Evolutionary conservation across 2,797 vertebrate species (phyloP).

Genomic region (Manis crassicaudata): DNA sequence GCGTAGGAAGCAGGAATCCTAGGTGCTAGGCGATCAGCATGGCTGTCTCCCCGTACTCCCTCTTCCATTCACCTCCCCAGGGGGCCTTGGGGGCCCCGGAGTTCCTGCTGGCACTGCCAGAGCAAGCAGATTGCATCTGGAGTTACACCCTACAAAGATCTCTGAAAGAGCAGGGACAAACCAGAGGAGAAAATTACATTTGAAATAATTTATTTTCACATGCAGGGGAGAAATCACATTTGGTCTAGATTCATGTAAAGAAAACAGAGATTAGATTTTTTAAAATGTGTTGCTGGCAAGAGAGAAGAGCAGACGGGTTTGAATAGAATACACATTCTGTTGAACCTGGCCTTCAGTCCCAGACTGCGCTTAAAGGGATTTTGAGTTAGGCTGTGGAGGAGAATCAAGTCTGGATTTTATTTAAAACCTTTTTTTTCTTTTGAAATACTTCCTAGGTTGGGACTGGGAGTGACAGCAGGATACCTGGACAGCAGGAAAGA

Average conservation of each 20-base stretch:
- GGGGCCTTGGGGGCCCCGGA: not conserved
- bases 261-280: constrained; percentile 81
- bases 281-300: constrained; percentile 75
- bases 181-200: constrained; percentile 72
- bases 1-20: not conserved
- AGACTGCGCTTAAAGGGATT: constrained; percentile 62
- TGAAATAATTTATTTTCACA: constrained; percentile 77
- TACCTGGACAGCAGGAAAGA: constrained; percentile 56
- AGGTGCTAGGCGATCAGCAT: constrained; percentile 25
- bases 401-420: constrained; percentile 56
- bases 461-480: constrained; percentile 25
- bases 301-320: constrained; percentile 71
- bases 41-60: not conserved
- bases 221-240: constrained; percentile 80
- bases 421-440: constrained; percentile 51
- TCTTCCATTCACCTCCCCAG: constrained; percentile 1
- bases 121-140: constrained; percentile 23
- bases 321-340: constrained; percentile 67
- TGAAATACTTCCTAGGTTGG: constrained; percentile 43
- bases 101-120: not conserved
- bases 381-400: constrained; percentile 40
- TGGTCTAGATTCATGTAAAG: constrained; percentile 79
- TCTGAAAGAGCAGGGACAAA: constrained; percentile 55
- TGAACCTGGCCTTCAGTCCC: constrained; percentile 67
- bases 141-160: constrained; percentile 55